Conservation (phyloP, 1,140 invertebrate genomes). For the Ceratina australensis region DNA sequence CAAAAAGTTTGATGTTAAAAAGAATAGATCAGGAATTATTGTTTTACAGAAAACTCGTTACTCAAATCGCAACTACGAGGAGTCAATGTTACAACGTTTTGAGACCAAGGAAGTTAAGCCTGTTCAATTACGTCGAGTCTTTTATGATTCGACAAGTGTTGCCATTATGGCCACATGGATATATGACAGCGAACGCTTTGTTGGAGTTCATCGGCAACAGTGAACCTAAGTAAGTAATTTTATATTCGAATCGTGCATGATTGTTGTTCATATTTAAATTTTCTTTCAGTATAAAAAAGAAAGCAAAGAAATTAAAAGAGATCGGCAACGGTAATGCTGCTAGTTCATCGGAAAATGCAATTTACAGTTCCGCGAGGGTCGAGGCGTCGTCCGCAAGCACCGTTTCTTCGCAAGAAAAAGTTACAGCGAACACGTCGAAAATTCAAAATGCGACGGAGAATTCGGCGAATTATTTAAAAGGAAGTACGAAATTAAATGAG, state of each 20-base stretch:
- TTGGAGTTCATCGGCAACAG: constrained; percentile 66
- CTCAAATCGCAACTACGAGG: constrained; percentile 68
- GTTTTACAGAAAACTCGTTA: constrained; percentile 68
- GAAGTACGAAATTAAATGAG: constrained; percentile 55
- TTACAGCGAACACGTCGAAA: constrained; percentile 53
- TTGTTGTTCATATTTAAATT: constrained; percentile 8
- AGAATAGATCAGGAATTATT: constrained; percentile 42
- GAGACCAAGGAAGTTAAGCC: constrained; percentile 79
- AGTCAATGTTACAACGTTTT: constrained; percentile 73
- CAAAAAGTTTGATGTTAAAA: not conserved
- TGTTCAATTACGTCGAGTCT: constrained; percentile 80
- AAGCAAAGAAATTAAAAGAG: constrained; percentile 68
- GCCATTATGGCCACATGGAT: constrained; percentile 82
- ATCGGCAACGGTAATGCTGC: constrained; percentile 42
- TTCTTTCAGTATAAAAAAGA: constrained; percentile 70
- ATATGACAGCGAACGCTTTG: constrained; percentile 77
- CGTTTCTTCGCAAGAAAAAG: constrained; percentile 51
- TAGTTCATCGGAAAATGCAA: constrained; percentile 33
- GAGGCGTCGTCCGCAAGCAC: constrained; percentile 48
- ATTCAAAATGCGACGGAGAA: constrained; percentile 52
- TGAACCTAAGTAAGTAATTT: constrained; percentile 70
- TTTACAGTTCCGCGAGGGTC: constrained; percentile 39
- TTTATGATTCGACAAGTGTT: constrained; percentile 81
- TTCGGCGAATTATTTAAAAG: constrained; percentile 49
- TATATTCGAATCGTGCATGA: not conserved